A percentile compares a stretch with the other conserved stretches of the same genome.
Evolutionary conservation across 2,797 vertebrate species (phyloP).

Genomic region (Discoglossus pictus): DNA sequence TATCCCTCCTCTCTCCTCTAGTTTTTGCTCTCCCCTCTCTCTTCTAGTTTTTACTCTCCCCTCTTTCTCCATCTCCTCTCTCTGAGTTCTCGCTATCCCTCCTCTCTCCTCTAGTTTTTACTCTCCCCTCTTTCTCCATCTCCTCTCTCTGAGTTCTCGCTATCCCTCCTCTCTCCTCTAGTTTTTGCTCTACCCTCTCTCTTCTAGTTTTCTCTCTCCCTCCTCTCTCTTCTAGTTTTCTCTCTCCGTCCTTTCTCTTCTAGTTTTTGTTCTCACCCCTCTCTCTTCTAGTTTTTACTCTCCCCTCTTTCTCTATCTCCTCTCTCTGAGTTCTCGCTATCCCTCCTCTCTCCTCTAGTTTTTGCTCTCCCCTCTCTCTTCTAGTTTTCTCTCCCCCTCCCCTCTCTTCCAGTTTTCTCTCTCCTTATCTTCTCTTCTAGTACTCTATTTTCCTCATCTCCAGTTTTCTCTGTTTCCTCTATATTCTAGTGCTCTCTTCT

Average conservation of each 20-base stretch:
- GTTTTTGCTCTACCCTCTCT: neutral
- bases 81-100: neutral
- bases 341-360: neutral
- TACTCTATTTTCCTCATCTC: too few species aligned
- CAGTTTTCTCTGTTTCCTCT: neutral
- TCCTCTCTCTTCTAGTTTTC: neutral
- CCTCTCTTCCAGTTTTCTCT: neutral
- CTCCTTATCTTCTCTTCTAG: neutral
- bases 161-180: neutral
- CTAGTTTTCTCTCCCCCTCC: neutral
- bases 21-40: constrained; percentile 5
- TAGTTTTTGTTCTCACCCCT: neutral
- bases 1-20: neutral
- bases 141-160: neutral
- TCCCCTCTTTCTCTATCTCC: neutral
- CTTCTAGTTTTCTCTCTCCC: neutral
- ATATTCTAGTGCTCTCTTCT: neutral
- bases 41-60: neutral
- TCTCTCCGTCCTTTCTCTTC: neutral
- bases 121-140: neutral
- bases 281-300: neutral
- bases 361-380: neutral
- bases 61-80: too few species aligned
- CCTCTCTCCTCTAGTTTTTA: neutral
- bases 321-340: constrained; percentile 7